Evolutionary conservation across 1,140 invertebrate species (phyloP).

Genomic region (Lineus longissimus): DNA sequence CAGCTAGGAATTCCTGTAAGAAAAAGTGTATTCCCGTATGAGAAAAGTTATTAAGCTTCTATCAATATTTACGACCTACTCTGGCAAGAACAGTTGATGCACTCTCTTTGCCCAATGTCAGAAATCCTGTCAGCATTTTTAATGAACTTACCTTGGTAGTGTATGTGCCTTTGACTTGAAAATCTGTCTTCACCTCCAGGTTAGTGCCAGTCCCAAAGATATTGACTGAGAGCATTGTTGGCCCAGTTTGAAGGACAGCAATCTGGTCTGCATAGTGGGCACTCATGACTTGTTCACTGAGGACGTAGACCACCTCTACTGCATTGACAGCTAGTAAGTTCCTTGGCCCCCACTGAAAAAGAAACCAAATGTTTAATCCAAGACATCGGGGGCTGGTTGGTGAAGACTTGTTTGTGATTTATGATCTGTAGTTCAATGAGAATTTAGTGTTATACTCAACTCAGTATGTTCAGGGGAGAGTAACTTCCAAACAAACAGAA

Average conservation of each 20-base stretch:
- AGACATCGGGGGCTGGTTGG: no score
- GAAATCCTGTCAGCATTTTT: no score
- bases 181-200: conserved; percentile 67
- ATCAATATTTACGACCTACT: no score
- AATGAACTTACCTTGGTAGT: conserved; percentile 61
- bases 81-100: no score
- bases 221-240: conserved; percentile 61
- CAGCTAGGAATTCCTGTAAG: conserved; percentile 62
- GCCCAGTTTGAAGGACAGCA: conserved; percentile 59
- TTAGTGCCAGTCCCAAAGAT: conserved; percentile 47
- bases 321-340: conserved; percentile 77
- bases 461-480: no score
- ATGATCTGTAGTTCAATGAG: no score
- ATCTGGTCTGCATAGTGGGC: conserved; percentile 66
- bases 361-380: conserved; percentile 9
- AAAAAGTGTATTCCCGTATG: neutral
- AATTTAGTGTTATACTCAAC: no score
- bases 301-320: conserved; percentile 76
- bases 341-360: conserved; percentile 50
- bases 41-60: neutral
- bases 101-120: no score
- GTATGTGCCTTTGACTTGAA: conserved; percentile 76
- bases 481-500: no score
- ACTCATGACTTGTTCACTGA: conserved; percentile 78
- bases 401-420: no score